A percentile compares a stretch with the other conserved stretches of the same genome.
Evolutionary conservation across 2,888 invertebrate genomes (phyloP).

Genomic region (Caradrina kadenii): DNA sequence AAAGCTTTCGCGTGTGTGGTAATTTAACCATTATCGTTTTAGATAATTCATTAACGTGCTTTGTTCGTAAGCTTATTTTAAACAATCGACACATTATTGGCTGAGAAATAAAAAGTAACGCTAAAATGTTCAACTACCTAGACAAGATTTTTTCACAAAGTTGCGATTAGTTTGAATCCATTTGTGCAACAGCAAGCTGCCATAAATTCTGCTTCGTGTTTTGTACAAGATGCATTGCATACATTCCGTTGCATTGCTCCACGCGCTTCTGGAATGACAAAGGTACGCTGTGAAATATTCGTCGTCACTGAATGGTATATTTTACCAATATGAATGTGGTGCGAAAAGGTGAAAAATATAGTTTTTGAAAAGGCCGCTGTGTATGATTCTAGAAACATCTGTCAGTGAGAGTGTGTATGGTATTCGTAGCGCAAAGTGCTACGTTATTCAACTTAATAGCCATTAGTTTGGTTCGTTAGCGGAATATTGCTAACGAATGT

Average conservation of each 20-base stretch:
- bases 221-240: conserved; percentile 49
- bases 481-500: conserved; percentile 90
- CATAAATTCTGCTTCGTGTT: conserved; percentile 47
- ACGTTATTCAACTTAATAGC: conserved; percentile 89
- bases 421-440: conserved; percentile 84
- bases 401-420: conserved; percentile 76
- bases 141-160: conserved; percentile 6
- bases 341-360: conserved; percentile 52
- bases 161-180: conserved; percentile 32
- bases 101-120: not conserved
- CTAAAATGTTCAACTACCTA: not conserved
- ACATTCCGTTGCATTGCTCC: conserved; percentile 31
- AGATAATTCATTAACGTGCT: not conserved
- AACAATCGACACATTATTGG: no score
- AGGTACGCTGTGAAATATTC: conserved; percentile 51
- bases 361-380: conserved; percentile 59
- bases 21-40: not conserved
- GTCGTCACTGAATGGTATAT: conserved; percentile 49
- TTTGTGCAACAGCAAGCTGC: conserved; percentile 30
- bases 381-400: conserved; percentile 73
- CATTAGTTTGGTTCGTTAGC: conserved; percentile 90
- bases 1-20: no score
- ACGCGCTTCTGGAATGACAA: conserved; percentile 36
- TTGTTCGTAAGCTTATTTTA: not conserved
- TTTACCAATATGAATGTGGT: conserved; percentile 46